A percentile compares a stretch with the other conserved stretches of the same genome.
These are phyloP conservation scores for Sarcophilus harrisii DNA, from an alignment of 2,797 vertebrate species.

Conservation along the genomic window DNA sequence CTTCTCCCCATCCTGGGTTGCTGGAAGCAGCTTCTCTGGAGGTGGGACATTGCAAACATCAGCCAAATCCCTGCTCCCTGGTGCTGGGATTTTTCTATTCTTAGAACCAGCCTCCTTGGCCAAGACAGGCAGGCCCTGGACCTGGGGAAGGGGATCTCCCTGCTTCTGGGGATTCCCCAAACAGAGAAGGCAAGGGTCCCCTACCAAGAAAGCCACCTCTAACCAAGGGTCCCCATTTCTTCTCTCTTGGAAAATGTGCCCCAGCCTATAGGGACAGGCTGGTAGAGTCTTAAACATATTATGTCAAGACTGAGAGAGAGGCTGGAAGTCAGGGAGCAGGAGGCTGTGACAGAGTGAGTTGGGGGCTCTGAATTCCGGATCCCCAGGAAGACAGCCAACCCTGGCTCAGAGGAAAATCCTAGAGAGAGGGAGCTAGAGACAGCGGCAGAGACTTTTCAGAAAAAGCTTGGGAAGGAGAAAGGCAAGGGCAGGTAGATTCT, in stretches of 20 bases:
- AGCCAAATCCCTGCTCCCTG: background rate
- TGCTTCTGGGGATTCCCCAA: background rate
- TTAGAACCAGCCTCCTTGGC: background rate
- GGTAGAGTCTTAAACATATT: constrained; percentile 64
- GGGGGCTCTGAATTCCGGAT: background rate
- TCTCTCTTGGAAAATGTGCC: background rate
- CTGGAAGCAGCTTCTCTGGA: background rate
- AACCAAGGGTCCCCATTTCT: background rate
- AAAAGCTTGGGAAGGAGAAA: background rate
- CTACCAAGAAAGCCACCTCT: background rate
- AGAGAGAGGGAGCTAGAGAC: background rate
- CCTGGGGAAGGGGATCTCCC: background rate
- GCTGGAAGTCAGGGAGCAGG: background rate
- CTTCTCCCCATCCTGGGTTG: background rate
- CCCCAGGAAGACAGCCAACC: background rate
- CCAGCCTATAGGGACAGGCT: background rate
- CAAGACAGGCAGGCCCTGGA: background rate
- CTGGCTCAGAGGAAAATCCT: background rate
- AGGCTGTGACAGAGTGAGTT: background rate
- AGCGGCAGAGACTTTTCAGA: background rate
- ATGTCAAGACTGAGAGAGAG: constrained; percentile 67
- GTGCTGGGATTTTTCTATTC: background rate
- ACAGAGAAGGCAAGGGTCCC: background rate
- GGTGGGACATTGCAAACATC: background rate
- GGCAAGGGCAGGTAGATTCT: background rate